A percentile compares a stretch with the other conserved stretches of the same genome.
These are phyloP conservation scores for Galemys pyrenaicus DNA, from an alignment of 2,113 vertebrate species.

Conservation along the genomic window DNA sequence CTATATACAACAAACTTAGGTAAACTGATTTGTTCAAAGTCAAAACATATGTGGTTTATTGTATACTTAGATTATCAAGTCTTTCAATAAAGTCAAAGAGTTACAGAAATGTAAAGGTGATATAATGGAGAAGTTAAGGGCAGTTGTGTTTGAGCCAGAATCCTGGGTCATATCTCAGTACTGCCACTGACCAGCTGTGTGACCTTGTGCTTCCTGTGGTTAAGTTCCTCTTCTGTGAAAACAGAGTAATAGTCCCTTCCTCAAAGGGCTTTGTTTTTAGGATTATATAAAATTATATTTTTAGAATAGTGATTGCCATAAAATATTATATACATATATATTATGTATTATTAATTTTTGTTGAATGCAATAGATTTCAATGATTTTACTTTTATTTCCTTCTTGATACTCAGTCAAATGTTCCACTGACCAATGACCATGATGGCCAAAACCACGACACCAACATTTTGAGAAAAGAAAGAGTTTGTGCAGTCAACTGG, in stretches of 20 bases:
- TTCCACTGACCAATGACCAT: too few relatives aligned
- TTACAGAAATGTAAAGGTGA: background rate
- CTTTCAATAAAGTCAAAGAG: background rate
- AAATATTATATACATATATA: background rate
- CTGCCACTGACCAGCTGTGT: background rate
- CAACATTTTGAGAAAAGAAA: too few relatives aligned
- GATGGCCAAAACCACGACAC: too few relatives aligned
- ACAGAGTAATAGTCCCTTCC: background rate
- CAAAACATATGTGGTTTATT: background rate
- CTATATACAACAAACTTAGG: background rate
- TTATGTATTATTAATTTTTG: background rate
- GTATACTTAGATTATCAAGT: background rate
- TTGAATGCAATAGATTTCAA: background rate
- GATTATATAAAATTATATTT: background rate
- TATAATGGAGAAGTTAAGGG: rapidly evolving
- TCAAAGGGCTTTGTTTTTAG: background rate
- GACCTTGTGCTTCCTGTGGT: background rate
- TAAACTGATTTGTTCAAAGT: background rate
- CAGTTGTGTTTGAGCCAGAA: background rate
- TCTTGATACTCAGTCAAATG: too few relatives aligned
- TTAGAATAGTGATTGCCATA: background rate
- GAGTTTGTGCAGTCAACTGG: too few relatives aligned
- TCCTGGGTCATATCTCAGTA: background rate
- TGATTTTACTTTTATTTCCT: background rate
- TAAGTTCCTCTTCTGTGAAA: background rate